Evolutionary conservation across 2,888 invertebrate genomes (phyloP).

Genomic region (Homarus gammarus): DNA sequence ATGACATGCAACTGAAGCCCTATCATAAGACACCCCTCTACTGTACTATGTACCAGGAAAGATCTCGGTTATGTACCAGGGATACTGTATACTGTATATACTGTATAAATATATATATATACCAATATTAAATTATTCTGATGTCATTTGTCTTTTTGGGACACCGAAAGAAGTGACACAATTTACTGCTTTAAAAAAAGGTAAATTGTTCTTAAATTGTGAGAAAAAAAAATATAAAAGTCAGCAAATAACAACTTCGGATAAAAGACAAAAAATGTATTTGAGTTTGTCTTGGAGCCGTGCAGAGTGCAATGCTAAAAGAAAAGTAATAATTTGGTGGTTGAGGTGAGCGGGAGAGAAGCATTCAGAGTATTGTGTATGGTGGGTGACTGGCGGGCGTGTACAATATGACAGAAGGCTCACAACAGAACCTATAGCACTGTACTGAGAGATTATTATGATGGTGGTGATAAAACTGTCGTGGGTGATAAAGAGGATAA

Average conservation of each 20-base stretch:
- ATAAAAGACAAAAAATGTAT: not conserved
- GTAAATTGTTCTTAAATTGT: not conserved
- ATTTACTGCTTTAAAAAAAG: not conserved
- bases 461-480: not conserved
- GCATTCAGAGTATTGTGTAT: not conserved
- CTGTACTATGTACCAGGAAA: too few species aligned
- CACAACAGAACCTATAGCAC: not conserved
- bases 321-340: not conserved
- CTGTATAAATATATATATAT: too few species aligned
- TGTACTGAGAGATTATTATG: not conserved
- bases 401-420: slow-evolving; percentile 7
- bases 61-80: not conserved
- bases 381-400: not conserved
- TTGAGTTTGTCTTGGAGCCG: not conserved
- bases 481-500: not conserved
- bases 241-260: too few species aligned
- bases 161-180: not conserved
- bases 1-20: too few species aligned
- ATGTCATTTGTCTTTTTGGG: not conserved
- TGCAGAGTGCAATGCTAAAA: slow-evolving; percentile 15
- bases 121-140: too few species aligned
- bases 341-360: not conserved
- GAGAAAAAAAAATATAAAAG: not conserved
- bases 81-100: not conserved
- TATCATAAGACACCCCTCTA: too few species aligned